Base-by-base conservation (phyloP, 2,797 vertebrate genomes). In the Triplophysa bombifrons region DNA sequence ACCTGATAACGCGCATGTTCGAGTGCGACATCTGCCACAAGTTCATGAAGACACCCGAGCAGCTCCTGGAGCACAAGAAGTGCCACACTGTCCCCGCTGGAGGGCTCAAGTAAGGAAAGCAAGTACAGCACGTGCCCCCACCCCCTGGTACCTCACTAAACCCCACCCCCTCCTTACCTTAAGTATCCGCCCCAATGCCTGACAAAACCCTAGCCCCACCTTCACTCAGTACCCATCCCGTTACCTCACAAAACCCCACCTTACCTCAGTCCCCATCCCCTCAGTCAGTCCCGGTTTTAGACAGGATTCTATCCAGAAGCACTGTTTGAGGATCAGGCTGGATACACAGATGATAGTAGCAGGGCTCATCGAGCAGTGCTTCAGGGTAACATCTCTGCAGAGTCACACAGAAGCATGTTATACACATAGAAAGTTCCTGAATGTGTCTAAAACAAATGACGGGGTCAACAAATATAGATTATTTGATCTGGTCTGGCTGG, bases 41-140 rank as follows among this genome's bases (percentile, higher is more conserved):
- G 94, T 99, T 99, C 93, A 97, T 99, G 93, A 99, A 99, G 95
- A 99, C 98, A 74, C 96, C 98, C 4, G 97, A 99, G 88, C 97
- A 99, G 91, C 96, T 99, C 88, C 91, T 98, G 96, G 97, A 99
- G 93, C 98, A 99, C 92, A 99, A 99, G 95, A 98, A 97, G 94
- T 99, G 98, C 93, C 98, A 99, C 94, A 96, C 96, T 90, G 95
- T 99, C 94, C 97, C 97, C 91, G 96, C 96, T 84, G 97, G 97
- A 97, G 98, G 98, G 95, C 97, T 99, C 96, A 99, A 99, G 98
- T 99, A 99, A 99, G 98, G 97, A 98, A 98, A 98, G 96, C 97
- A 98, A 98, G 96, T 98, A 98, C 95, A 94, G 91, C 82, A 83
- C 72, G 68, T 69, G 74, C 72, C 75, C 61, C 70, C 22, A 14